A percentile compares a stretch with the other conserved stretches of the same genome.
These are phyloP conservation scores for Acanthisitta chloris DNA, from an alignment of 2,113 vertebrate species.

Conservation along the genomic window DNA sequence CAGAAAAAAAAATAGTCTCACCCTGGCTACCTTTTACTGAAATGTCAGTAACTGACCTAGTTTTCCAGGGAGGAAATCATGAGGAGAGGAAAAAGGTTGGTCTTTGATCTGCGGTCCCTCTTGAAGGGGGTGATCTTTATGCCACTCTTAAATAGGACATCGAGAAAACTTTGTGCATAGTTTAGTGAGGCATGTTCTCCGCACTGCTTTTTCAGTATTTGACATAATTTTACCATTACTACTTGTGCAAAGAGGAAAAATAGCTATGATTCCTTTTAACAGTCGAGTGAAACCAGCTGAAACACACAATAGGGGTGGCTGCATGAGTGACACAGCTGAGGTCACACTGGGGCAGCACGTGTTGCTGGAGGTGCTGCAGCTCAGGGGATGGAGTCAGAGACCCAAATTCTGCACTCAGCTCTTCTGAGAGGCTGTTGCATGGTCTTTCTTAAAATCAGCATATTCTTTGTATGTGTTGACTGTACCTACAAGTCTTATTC, in stretches of 20 bases:
- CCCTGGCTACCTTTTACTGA: neutral
- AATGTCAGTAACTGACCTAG: neutral
- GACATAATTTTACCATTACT: neutral
- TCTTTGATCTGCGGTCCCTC: neutral
- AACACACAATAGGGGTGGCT: rapidly evolving
- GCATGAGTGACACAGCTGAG: rapidly evolving
- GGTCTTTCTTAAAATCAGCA: neutral
- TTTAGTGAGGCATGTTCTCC: neutral
- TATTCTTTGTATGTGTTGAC: rapidly evolving
- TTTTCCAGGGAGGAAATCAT: neutral
- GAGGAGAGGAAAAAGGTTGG: neutral
- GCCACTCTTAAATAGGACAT: rapidly evolving
- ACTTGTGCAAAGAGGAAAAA: neutral
- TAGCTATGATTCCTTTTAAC: neutral
- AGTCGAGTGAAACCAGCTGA: neutral
- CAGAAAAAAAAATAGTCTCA: neutral
- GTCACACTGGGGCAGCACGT: neutral
- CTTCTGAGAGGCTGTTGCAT: neutral
- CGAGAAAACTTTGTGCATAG: neutral
- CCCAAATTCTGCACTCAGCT: neutral
- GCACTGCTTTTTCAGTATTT: neutral
- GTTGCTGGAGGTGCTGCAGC: neutral
- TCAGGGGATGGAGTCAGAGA: neutral
- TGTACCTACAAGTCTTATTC: neutral
- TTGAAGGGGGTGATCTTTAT: neutral